Evolutionary conservation across 1,140 invertebrate genomes (phyloP).

Genomic region (Saccostrea glomerata): DNA sequence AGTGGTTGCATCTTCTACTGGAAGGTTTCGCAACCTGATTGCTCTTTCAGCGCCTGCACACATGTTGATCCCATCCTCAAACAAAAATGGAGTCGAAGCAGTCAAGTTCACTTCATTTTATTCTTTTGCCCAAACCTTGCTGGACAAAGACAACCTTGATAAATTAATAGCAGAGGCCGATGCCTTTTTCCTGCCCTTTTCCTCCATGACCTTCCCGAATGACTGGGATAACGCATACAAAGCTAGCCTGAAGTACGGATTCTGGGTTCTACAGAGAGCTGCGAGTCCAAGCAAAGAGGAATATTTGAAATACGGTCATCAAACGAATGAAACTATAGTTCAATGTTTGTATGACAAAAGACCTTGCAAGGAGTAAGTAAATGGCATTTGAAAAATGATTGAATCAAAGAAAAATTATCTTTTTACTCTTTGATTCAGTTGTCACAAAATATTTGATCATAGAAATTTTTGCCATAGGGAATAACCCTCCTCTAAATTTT

Average conservation of each 20-base stretch:
- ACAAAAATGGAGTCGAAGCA: not conserved
- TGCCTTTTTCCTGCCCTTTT: slow-evolving; percentile 42
- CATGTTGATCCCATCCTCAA: slow-evolving; percentile 3
- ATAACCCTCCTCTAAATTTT: no score
- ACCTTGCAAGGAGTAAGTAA: not conserved
- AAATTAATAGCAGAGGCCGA: slow-evolving; percentile 19
- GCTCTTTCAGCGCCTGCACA: not conserved
- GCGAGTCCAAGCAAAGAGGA: slow-evolving; percentile 41
- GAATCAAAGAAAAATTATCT: no score
- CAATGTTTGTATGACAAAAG: slow-evolving; percentile 20
- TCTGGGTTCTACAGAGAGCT: slow-evolving; percentile 37
- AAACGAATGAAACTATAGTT: slow-evolving; percentile 27
- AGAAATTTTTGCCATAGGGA: no score
- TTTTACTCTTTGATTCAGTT: no score
- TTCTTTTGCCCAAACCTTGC: not conserved
- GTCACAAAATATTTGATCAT: no score
- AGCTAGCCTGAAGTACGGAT: slow-evolving; percentile 41
- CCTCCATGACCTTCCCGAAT: slow-evolving; percentile 32
- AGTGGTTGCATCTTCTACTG: not conserved
- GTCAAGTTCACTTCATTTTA: slow-evolving; percentile 32
- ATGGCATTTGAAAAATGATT: not conserved
- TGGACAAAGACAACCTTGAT: not conserved
- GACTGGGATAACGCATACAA: slow-evolving; percentile 45
- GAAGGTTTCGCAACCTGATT: slow-evolving; percentile 31
- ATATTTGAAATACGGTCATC: slow-evolving; percentile 30